phyloP scores from a whole-genome alignment of 2,888 invertebrate genomes.

The Leptopterna dolabrata region DNA sequence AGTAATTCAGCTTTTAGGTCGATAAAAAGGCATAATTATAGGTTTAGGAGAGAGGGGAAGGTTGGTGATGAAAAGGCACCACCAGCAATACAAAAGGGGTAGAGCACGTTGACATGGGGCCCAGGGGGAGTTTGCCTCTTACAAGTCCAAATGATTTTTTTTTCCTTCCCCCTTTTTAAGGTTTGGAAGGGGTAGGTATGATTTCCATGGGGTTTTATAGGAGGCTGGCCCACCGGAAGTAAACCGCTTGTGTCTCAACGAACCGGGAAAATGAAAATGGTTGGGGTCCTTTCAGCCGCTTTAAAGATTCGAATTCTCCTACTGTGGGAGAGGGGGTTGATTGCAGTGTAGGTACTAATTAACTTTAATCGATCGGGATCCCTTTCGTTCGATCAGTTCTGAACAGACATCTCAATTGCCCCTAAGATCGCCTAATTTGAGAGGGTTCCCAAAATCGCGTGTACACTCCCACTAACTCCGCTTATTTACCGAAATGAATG shows the following conservation, averaged over 20 bases:
- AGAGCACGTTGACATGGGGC: neutral
- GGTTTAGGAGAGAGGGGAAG: neutral
- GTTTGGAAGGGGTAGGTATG: neutral
- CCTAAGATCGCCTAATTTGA: no score
- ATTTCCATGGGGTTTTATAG: neutral
- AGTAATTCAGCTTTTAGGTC: slow-evolving; percentile 51
- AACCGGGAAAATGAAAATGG: slow-evolving; percentile 3
- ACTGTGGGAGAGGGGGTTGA: neutral
- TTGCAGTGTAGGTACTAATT: no score
- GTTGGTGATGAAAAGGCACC: neutral
- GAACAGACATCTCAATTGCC: no score
- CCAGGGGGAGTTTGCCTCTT: neutral
- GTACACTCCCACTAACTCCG: no score
- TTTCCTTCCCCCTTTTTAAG: neutral
- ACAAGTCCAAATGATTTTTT: neutral
- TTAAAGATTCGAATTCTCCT: neutral
- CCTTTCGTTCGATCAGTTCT: no score
- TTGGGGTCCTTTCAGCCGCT: neutral
- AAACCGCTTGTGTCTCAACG: slow-evolving; percentile 10
- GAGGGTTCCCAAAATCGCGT: no score
- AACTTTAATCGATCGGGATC: no score
- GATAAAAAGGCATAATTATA: slow-evolving; percentile 49
- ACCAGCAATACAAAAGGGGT: slow-evolving; percentile 9
- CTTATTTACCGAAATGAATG: no score
- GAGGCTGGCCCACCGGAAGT: neutral